Percentiles rank a stretch among this genome's conserved stretches.
These are phyloP conservation scores for Diarsia rubi DNA, from an alignment of 2,888 invertebrate genomes.

Conservation along the genomic window DNA sequence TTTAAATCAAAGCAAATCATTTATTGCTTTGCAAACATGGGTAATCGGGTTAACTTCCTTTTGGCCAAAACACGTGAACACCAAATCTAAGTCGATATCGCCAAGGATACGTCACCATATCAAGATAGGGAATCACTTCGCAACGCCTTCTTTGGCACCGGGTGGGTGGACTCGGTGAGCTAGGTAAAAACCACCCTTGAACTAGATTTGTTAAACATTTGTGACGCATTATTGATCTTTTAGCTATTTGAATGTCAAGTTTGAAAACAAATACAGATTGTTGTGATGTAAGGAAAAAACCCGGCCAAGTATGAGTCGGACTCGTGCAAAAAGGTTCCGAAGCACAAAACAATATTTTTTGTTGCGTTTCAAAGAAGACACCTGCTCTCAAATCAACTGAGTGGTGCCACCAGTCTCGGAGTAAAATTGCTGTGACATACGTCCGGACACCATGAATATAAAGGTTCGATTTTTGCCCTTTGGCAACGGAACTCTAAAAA, in stretches of 20 bases:
- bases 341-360: background rate
- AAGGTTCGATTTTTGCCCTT: background rate
- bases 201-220: constrained; percentile 14
- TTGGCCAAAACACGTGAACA: background rate
- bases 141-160: background rate
- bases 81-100: background rate
- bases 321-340: background rate
- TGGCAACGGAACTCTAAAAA: background rate
- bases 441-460: too few species aligned
- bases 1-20: background rate
- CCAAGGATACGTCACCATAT: constrained; percentile 7
- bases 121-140: background rate
- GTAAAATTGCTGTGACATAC: too few species aligned
- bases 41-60: too few species aligned
- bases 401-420: too few species aligned
- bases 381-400: too few species aligned
- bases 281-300: background rate
- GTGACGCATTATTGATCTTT: constrained; percentile 1
- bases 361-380: too few species aligned
- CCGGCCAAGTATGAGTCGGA: background rate
- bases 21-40: too few species aligned
- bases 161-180: too few species aligned
- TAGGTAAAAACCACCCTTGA: constrained; percentile 23
- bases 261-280: background rate
- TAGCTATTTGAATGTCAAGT: constrained; percentile 15